Evolutionary conservation across 2,888 invertebrate species (phyloP).

Genomic region (Trichopoda pennipes): DNA sequence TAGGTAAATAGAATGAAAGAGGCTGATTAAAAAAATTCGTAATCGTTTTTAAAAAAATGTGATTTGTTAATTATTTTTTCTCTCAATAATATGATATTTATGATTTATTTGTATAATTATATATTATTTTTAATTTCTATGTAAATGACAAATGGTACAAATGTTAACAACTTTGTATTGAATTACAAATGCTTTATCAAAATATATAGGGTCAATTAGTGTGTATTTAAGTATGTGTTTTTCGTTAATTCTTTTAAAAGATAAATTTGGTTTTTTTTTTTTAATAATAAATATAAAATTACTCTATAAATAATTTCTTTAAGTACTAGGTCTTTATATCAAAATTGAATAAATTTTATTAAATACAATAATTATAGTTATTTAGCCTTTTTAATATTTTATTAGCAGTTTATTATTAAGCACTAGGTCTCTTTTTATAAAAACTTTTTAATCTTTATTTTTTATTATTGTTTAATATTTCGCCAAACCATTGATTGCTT

Average conservation of each 20-base stretch:
- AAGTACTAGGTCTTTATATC: too few species aligned
- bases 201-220: slow-evolving; percentile 1
- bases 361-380: too few species aligned
- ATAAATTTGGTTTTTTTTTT: too few species aligned
- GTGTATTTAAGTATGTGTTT: not conserved
- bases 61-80: slow-evolving; percentile 29
- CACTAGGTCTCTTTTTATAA: too few species aligned
- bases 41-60: slow-evolving; percentile 19
- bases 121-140: slow-evolving; percentile 36
- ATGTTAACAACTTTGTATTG: slow-evolving; percentile 59
- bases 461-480: too few species aligned
- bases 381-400: too few species aligned
- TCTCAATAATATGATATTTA: slow-evolving; percentile 9
- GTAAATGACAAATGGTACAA: slow-evolving; percentile 57
- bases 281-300: not conserved
- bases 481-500: too few species aligned
- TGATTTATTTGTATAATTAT: not conserved
- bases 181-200: too few species aligned
- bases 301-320: too few species aligned
- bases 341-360: too few species aligned
- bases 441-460: slow-evolving; percentile 25
- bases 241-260: not conserved
- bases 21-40: not conserved
- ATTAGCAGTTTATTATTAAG: too few species aligned
- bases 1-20: slow-evolving; percentile 70